A percentile compares a stretch with the other conserved stretches of the same genome.
phyloP scores from a whole-genome alignment of 2,113 vertebrate genomes.

The Zapornia atra region DNA sequence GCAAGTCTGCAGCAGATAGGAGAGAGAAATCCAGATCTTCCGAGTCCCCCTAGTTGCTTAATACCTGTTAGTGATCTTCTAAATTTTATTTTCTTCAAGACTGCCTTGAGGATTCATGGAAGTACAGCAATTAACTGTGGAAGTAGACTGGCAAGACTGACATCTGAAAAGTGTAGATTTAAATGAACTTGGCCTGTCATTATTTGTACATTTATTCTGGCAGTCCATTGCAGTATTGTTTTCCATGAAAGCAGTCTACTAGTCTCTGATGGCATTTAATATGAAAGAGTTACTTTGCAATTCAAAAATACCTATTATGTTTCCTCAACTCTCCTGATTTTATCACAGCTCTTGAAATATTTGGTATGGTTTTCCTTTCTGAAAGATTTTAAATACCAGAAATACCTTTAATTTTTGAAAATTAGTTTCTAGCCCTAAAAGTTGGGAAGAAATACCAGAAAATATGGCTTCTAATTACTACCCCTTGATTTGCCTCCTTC shows the following conservation, averaged over 20 bases:
- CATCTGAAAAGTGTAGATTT: neutral
- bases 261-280: constrained; percentile 50
- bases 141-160: neutral
- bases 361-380: neutral
- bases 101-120: neutral
- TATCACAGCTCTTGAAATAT: neutral
- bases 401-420: neutral
- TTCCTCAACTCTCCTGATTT: constrained; percentile 1
- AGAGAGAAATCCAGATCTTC: constrained; percentile 3
- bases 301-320: constrained; percentile 21
- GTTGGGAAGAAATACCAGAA: neutral
- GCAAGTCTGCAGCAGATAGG: neutral
- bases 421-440: neutral
- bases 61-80: neutral
- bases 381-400: neutral
- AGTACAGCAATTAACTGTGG: neutral
- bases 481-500: neutral
- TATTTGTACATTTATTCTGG: neutral
- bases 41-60: neutral
- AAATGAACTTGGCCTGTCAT: neutral
- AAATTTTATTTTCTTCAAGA: constrained; percentile 8
- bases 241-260: neutral
- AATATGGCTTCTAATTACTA: neutral
- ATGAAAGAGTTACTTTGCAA: constrained; percentile 54
- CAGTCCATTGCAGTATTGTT: neutral